These are phyloP conservation scores for Lepidostoma basale DNA, from an alignment of 1,140 invertebrate species.

Conservation along the genomic window DNA sequence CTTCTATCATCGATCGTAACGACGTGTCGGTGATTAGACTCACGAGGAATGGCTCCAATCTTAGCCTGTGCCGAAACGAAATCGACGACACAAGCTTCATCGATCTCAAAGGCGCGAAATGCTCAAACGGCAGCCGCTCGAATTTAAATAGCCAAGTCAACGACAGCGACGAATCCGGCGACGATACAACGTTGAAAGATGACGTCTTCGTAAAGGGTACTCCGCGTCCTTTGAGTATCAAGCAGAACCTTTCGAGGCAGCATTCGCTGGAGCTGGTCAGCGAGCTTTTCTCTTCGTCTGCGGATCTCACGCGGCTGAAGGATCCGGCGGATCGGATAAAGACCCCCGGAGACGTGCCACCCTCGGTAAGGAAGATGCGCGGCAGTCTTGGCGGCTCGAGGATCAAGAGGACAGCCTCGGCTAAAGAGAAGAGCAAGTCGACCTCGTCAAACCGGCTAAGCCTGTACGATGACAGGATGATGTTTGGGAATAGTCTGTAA, in stretches of 20 bases:
- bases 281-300: conserved; percentile 67
- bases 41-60: conserved; percentile 9
- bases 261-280: conserved; percentile 72
- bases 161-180: conserved; percentile 19
- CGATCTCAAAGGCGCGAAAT: conserved; percentile 3
- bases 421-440: conserved; percentile 52
- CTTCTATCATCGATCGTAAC: conserved; percentile 10
- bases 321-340: conserved; percentile 78
- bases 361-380: conserved; percentile 71
- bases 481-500: conserved; percentile 65
- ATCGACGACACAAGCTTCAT: conserved; percentile 33
- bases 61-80: conserved; percentile 31
- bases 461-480: conserved; percentile 86
- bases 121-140: no score
- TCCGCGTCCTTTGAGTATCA: conserved; percentile 39
- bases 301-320: conserved; percentile 67
- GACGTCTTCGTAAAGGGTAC: conserved; percentile 26
- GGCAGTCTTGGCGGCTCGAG: conserved; percentile 57
- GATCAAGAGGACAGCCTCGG: conserved; percentile 49
- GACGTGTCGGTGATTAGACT: conserved; percentile 16
- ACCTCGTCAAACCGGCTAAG: conserved; percentile 70
- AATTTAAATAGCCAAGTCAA: no score
- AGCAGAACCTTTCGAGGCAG: conserved; percentile 60
- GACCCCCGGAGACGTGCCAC: conserved; percentile 80
- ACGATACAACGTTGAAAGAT: conserved; percentile 24